These are phyloP conservation scores for Portunus trituberculatus DNA, from an alignment of 1,140 invertebrate genomes.

Conservation along the genomic window DNA sequence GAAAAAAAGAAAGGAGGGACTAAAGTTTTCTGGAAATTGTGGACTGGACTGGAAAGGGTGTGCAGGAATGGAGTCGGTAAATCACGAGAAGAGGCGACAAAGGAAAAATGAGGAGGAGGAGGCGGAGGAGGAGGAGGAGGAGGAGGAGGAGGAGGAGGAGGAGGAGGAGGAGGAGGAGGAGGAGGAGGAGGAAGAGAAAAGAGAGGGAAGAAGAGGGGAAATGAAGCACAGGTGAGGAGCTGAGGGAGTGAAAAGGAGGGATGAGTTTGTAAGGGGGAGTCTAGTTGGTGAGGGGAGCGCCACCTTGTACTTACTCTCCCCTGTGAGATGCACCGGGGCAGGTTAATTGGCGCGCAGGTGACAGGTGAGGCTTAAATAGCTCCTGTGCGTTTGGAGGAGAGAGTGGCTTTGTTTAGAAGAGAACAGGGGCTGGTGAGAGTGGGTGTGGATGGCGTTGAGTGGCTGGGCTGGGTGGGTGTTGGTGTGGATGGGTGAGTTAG, in stretches of 20 bases:
- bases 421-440: neutral
- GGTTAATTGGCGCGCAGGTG: neutral
- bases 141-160: neutral
- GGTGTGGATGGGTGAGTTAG: neutral
- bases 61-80: neutral
- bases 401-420: neutral
- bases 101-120: neutral
- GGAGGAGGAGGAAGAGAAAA: neutral
- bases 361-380: constrained; percentile 20
- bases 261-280: neutral
- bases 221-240: neutral
- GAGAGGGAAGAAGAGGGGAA: no score
- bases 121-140: neutral
- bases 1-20: neutral
- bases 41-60: neutral
- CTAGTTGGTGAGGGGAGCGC: neutral
- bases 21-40: neutral
- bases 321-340: neutral
- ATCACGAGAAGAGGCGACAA: neutral
- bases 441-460: neutral
- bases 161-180: neutral
- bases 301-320: neutral
- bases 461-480: neutral
- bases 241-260: neutral
- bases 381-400: neutral